phyloP scores from a whole-genome alignment of 2,797 vertebrate species.

The Ctenosaura bakeri region DNA sequence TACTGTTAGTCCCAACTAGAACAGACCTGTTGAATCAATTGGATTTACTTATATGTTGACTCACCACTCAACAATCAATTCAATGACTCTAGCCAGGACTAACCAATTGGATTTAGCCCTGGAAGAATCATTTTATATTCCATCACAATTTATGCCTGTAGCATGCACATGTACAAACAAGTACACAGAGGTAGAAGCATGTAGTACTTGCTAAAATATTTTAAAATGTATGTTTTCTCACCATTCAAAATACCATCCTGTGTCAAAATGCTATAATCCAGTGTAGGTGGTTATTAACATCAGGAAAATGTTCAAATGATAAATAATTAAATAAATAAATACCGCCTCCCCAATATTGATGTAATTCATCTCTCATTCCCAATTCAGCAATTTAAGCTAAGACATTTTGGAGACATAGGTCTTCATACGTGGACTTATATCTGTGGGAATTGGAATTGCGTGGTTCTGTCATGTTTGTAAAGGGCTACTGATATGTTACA shows the following conservation, averaged over 20 bases:
- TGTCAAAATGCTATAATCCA: not conserved
- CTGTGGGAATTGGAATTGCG: no score
- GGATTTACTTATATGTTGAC: no score
- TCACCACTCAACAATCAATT: no score
- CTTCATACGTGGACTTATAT: no score
- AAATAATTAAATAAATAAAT: not conserved
- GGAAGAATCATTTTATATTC: not conserved
- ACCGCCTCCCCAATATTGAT: not conserved
- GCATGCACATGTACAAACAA: no score
- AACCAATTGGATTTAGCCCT: not conserved
- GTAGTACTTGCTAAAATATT: not conserved
- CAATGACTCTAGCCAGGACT: no score
- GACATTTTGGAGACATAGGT: no score
- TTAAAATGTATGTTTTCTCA: not conserved
- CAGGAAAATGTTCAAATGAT: not conserved
- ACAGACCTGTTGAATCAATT: no score
- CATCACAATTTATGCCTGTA: not conserved
- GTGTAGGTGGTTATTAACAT: not conserved
- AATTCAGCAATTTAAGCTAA: no score
- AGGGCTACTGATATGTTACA: no score
- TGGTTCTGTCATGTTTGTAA: no score
- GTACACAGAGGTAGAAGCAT: not conserved
- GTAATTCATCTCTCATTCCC: no score
- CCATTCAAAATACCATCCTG: not conserved
- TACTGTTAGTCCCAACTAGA: not conserved